phyloP scores from a whole-genome alignment of 2,797 vertebrate genomes.

The Ceryle rudis region DNA sequence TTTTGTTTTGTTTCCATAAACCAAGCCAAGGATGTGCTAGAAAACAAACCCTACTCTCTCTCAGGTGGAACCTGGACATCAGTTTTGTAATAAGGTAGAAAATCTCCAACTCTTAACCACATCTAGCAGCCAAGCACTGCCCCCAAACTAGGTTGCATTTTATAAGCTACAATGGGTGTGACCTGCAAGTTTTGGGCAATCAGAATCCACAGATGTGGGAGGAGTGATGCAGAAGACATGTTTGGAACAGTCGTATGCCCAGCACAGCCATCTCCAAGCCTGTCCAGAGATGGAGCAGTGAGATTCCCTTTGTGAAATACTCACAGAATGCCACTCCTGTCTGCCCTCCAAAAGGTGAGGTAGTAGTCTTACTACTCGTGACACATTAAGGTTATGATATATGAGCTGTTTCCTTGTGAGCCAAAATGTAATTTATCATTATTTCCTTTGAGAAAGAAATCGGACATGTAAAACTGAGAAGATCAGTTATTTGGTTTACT shows the following conservation, averaged over 20 bases:
- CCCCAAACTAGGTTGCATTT: background rate
- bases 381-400: background rate
- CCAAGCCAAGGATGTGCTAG: background rate
- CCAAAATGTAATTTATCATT: background rate
- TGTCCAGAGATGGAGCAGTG: fast-evolving
- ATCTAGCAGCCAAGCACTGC: background rate
- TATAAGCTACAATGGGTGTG: background rate
- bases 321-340: background rate
- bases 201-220: background rate
- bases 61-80: background rate
- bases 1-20: background rate
- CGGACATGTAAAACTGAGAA: background rate
- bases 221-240: background rate
- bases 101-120: background rate
- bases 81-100: background rate
- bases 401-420: background rate
- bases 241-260: background rate
- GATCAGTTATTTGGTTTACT: background rate
- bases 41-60: background rate
- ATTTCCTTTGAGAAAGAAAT: background rate
- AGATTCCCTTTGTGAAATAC: background rate
- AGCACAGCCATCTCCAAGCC: background rate
- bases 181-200: background rate
- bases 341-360: background rate
- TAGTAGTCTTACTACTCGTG: background rate